Evolutionary conservation across 1,140 invertebrate genomes (phyloP), one percentile per base, ranked within the genome.

Genomic region (Proctacanthus coquilletti): DNA sequence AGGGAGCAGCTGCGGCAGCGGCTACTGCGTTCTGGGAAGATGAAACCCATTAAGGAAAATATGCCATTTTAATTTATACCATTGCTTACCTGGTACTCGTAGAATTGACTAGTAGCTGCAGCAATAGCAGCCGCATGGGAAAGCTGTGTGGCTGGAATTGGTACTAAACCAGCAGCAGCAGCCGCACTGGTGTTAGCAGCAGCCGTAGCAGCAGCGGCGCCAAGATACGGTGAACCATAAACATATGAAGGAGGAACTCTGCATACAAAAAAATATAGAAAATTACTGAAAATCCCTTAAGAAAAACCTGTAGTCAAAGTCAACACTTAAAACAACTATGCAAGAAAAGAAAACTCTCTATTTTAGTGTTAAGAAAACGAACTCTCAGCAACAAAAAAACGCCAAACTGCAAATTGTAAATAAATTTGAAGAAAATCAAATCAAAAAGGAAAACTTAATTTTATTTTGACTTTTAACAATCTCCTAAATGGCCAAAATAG

Each of bases 211-310:
- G 64, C 64, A 42, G 60, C 63, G 3, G 75, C 66, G 15, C 73
- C 62, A 54, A 78, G 59, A 56, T 79, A 80, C 20, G 64, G 65
- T 19, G 75, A 71, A 40, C 77, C 75, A 54, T 81, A 82, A 58
- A 81, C 68, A 59, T 81, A 83, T 10, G 77, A 74, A 19, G 75
- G 77, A 41, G 77, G 77, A 49, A 82, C 69, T 54, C 79, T 80
- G 71, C 42, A 67, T 68, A 52, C 48, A 37, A 42, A 48, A 43
- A 34, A 34, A 30, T 36, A 29, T 33, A 45, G 37, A 21, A 38
- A 42, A 39, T 27, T 27, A 27, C 8, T 20, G 18, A n/a, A 40
- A 34, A 43, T 36, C 40, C 18, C 44, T 45, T 23, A 38, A 34
- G 20, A 21, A 21, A 38, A 32, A 33, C n/a, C 17, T 18, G 15